Base-by-base conservation (phyloP, 2,888 invertebrate genomes). In the Phrixothrix hirtus region DNA sequence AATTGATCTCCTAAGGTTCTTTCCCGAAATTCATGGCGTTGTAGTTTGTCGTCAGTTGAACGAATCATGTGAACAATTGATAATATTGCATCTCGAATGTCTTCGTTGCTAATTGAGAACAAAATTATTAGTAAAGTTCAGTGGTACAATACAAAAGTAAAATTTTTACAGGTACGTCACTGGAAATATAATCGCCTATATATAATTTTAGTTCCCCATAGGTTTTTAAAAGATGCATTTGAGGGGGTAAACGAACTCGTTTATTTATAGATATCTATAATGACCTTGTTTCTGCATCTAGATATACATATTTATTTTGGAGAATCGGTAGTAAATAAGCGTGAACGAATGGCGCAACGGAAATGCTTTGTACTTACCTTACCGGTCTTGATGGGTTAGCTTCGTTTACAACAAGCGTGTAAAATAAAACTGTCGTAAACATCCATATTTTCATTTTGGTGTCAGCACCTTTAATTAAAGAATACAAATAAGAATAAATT, bases 11-110 rank as follows among this genome's bases (percentile, higher is more conserved):
- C 91, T 13, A 91, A 76, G 0, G 85, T 84, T 58, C 89, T 82
- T 72, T 92, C 92, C 7, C 93, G 79, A 63, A 83, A 85, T 72
- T 93, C 92, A 73, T 93, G 92, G 10, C 92, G 78, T 68, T 92
- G 92, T 55, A 93, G 73, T 75, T 92, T 92, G 68, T 89, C 89
- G 57, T 89, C 90, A 39, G 88, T 83, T 27, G 84, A 81, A 32
- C 89, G 82, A 72, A 91, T 86, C 72, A 90, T 88, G 68, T 89
- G 88, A 6, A 90, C 87, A 49, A 92, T 77, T 12, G 90, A 89
- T 57, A 92, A 73, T 71, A 93, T 84, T 0, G 89, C 90, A 65
- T 89, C 87, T 57, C 88, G 83, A 59, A 89, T 87, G 63, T 87
- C 86, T 75, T 85, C 83, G 72, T 84, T 81, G 26, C 87, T 87